Percentiles rank a stretch among this genome's conserved stretches.
Evolutionary conservation across 2,888 invertebrate species (phyloP).

Genomic region (Caenorhabditis becei): DNA sequence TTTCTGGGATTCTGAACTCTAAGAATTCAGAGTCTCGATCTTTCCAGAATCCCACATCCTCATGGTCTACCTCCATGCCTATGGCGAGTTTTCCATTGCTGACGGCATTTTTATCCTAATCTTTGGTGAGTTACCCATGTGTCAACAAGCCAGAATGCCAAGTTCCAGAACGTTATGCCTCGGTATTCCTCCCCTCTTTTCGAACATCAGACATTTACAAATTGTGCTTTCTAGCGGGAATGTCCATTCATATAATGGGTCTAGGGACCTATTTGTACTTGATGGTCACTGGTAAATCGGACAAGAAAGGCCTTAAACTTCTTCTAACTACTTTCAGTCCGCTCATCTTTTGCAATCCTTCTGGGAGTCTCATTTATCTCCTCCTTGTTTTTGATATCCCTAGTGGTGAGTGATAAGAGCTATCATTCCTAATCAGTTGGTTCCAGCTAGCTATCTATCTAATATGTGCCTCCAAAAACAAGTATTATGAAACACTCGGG

Average conservation of each 20-base stretch:
- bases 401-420: conserved; percentile 20
- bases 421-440: too few species aligned
- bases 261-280: conserved; percentile 16
- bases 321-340: conserved; percentile 6
- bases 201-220: conserved; percentile 17
- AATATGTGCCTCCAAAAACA: conserved; percentile 12
- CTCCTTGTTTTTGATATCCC: background rate
- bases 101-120: conserved; percentile 8
- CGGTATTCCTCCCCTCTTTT: conserved; percentile 3
- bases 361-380: background rate
- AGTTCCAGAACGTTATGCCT: background rate
- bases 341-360: background rate
- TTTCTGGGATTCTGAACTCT: background rate
- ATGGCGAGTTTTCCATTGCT: conserved; percentile 10
- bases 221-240: conserved; percentile 13
- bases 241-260: background rate
- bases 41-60: background rate
- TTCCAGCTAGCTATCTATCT: conserved; percentile 32
- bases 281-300: conserved; percentile 23
- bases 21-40: background rate
- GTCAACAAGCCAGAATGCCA: background rate
- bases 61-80: background rate
- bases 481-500: conserved; percentile 33
- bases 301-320: too few species aligned
- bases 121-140: background rate